Evolutionary conservation across 2,888 invertebrate species (phyloP).

Genomic region (Elmis aenea): DNA sequence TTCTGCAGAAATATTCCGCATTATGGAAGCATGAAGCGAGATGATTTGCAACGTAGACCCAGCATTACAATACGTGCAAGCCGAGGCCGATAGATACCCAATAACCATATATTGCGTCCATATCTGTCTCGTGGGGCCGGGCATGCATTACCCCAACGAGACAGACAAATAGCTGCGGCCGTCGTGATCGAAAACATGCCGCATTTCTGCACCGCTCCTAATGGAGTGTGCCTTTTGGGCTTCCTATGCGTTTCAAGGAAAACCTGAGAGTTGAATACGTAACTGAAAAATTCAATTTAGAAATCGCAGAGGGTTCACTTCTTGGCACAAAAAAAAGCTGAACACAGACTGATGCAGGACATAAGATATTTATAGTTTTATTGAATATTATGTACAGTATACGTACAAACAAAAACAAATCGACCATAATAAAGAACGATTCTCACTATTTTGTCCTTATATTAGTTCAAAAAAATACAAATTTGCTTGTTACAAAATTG

Average conservation of each 20-base stretch:
- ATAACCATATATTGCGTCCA: slow-evolving; percentile 44
- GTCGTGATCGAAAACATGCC: slow-evolving; percentile 21
- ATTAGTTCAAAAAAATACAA: no score
- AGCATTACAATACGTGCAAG: slow-evolving; percentile 37
- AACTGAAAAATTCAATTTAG: no score
- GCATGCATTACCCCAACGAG: slow-evolving; percentile 38
- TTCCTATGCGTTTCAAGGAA: neutral
- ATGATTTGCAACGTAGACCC: slow-evolving; percentile 37
- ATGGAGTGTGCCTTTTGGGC: slow-evolving; percentile 17
- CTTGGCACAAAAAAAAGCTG: no score
- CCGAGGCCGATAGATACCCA: slow-evolving; percentile 41
- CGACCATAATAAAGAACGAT: no score
- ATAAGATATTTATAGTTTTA: no score
- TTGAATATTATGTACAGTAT: no score
- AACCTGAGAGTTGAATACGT: neutral
- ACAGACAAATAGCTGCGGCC: slow-evolving; percentile 39
- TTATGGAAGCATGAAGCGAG: slow-evolving; percentile 28
- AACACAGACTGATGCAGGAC: no score
- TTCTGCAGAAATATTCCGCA: slow-evolving; percentile 10
- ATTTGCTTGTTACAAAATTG: no score
- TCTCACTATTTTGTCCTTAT: no score
- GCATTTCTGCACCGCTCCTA: slow-evolving; percentile 17
- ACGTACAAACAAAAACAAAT: no score
- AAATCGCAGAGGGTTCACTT: no score
- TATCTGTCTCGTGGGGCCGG: slow-evolving; percentile 41